These are phyloP conservation scores for Chrysopilus asiliformis DNA, from an alignment of 2,888 invertebrate species.

Conservation along the genomic window DNA sequence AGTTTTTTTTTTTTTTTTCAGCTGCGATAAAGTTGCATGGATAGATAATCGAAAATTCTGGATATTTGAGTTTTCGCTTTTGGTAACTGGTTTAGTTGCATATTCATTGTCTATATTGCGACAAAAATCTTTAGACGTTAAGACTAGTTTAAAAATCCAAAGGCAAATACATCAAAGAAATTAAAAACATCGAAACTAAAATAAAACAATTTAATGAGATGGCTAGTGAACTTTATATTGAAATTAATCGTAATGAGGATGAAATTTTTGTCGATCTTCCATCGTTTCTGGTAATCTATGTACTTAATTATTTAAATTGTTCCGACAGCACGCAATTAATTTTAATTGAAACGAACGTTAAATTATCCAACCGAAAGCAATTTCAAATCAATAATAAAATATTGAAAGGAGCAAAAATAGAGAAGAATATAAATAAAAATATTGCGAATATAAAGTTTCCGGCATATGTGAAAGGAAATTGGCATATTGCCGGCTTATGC, in stretches of 20 bases:
- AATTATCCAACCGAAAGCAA: too few species aligned
- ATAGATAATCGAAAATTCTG: constrained; percentile 66
- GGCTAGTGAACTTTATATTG: constrained; percentile 30
- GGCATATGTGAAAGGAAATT: constrained; percentile 44
- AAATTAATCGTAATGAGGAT: constrained; percentile 25
- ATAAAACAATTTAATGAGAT: constrained; percentile 5
- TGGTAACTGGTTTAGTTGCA: constrained; percentile 24
- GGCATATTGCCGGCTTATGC: constrained; percentile 63
- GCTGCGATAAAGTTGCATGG: constrained; percentile 76
- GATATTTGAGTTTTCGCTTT: constrained; percentile 27
- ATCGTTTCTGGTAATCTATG: constrained; percentile 48
- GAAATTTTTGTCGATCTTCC: constrained; percentile 42
- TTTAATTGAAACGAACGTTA: background rate
- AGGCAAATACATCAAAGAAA: constrained; percentile 15
- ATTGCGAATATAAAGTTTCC: constrained; percentile 45
- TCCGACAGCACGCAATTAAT: constrained; percentile 36
- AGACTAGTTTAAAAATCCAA: constrained; percentile 14
- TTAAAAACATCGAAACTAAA: constrained; percentile 15
- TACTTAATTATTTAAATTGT: constrained; percentile 45
- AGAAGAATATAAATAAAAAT: background rate
- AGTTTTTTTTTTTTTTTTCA: constrained; percentile 34
- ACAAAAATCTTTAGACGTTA: constrained; percentile 15
- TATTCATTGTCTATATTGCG: constrained; percentile 28
- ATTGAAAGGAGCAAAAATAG: background rate
- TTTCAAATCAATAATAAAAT: constrained; percentile 14